A percentile compares a stretch with the other conserved stretches of the same genome.
Conservation (phyloP, 2,888 invertebrate genomes). For the Terebella lapidaria region DNA sequence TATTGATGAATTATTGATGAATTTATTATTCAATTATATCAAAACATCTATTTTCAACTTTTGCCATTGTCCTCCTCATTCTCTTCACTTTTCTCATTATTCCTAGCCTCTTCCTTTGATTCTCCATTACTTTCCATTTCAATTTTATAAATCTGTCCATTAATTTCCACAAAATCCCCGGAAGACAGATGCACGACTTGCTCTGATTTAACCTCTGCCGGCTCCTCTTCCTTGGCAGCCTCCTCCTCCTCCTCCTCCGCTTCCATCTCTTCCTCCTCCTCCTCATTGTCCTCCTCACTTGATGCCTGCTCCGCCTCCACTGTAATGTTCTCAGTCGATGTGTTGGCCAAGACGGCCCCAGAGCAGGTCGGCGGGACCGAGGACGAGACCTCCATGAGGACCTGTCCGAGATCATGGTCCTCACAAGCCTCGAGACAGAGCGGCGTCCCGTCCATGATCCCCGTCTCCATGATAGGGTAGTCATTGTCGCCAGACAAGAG, state of each 20-base stretch:
- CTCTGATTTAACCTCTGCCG: neutral
- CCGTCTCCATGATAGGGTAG: neutral
- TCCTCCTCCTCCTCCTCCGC: neutral
- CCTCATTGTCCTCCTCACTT: neutral
- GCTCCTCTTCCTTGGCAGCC: neutral
- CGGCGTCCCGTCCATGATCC: neutral
- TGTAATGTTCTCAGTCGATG: neutral
- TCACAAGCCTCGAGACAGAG: neutral
- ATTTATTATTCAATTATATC: too few relatives aligned
- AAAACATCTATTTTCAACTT: too few relatives aligned
- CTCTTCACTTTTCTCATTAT: too few relatives aligned
- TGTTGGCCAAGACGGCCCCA: neutral
- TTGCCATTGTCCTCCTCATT: too few relatives aligned
- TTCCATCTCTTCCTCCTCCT: neutral
- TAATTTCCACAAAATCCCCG: neutral
- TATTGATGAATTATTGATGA: too few relatives aligned
- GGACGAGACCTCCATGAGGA: neutral
- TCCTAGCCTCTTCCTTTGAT: too few relatives aligned
- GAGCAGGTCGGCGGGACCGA: neutral
- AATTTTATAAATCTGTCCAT: neutral
- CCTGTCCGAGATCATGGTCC: neutral
- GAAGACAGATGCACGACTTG: neutral
- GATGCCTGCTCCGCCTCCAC: neutral
- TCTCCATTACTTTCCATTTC: neutral
- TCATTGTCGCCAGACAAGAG: neutral